These are phyloP conservation scores for Sylvia borin DNA, from an alignment of 2,797 vertebrate genomes.

Conservation along the genomic window DNA sequence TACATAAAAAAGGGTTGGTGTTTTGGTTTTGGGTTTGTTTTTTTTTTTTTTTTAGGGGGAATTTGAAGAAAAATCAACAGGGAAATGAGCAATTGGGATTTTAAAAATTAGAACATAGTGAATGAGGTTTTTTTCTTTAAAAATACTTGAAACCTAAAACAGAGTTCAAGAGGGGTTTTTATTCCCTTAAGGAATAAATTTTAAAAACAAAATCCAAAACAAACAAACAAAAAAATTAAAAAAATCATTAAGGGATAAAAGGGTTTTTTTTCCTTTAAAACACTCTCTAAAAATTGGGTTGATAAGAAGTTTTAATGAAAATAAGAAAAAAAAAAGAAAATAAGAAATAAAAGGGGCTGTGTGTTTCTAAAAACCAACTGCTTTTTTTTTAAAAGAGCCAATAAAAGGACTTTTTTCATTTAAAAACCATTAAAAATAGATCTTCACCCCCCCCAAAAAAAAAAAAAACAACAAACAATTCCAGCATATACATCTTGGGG, in stretches of 20 bases:
- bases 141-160: background rate
- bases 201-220: too few species aligned
- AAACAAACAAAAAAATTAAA: background rate
- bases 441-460: too few species aligned
- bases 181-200: background rate
- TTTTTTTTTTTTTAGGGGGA: background rate
- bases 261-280: background rate
- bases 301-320: background rate
- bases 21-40: too few species aligned
- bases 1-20: background rate
- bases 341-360: background rate
- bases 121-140: background rate
- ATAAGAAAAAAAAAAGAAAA: background rate
- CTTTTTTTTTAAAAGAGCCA: background rate
- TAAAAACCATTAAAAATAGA: background rate
- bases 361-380: background rate
- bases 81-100: background rate
- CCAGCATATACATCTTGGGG: background rate
- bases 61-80: background rate
- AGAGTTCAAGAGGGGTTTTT: background rate
- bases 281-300: background rate
- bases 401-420: background rate
- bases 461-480: background rate
- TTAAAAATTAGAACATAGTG: background rate
- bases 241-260: background rate